Evolutionary conservation across 2,797 vertebrate species (phyloP), one percentile per base, ranked within the genome.

Genomic region (Ptychobarbus kaznakovi): DNA sequence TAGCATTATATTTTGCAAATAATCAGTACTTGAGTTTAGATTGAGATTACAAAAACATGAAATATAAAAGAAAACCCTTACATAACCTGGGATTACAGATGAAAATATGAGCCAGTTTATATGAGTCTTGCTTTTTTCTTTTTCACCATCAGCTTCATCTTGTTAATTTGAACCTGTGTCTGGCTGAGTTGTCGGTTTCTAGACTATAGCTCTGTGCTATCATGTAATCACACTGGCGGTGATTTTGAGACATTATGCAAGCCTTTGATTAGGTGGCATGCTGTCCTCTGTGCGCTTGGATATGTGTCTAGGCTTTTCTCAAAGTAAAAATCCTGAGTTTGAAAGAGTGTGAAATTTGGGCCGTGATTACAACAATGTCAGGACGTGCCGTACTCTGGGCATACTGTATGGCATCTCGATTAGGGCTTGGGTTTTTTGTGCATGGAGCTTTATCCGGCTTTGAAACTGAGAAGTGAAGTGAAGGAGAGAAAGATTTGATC

Each of bases 231-330:
- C 49, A 51, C 83, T 65, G 56, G 32, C 77, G 63, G 66, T 73
- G 68, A 85, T 85, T 85, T 73, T 38, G 40, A 80, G 66, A 79
- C 83, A 80, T 85, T 85, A 85, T 85, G 77, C 53, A 85, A 85
- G 83, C 69, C 83, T 85, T 73, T 85, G 83, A 85, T 85, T 85
- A 85, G 83, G 83, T 80, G 73, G 66, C 83, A 72, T 65, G 83
- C 83, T 85, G 76, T 85, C 77, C 42, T 65, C 68, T 80, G 51
- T 72, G 76, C 77, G 4, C 56, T 80, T 51, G 28, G 18, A 28
- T 66, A 79, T 73, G 40, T 73, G 68, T 79, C 77, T 73, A 65
- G 77, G 68, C 83, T 80, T 80, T 80, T 58, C 77, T 80, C 76
- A 80, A 40, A 51, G 76, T 80, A 51, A 73, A 85, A 80, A n/a